phyloP scores from a whole-genome alignment of 2,113 vertebrate species.

The Daboia siamensis region DNA sequence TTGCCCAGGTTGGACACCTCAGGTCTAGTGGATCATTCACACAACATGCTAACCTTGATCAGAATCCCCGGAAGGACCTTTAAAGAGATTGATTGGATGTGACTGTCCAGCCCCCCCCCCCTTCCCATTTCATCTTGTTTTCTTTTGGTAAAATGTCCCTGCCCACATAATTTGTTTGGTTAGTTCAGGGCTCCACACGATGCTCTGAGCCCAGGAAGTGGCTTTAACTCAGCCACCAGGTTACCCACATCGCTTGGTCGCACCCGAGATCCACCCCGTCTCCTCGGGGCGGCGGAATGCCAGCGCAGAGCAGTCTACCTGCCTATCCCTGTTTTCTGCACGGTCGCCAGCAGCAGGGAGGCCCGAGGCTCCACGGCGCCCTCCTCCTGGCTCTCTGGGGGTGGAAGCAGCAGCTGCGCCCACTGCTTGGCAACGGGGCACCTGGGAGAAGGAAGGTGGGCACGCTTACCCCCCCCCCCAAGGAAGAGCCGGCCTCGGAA shows the following conservation, averaged over 20 bases:
- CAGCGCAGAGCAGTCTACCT: not conserved
- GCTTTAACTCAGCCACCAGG: not conserved
- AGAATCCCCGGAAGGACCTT: not conserved
- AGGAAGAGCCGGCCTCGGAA: not conserved
- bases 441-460: not conserved
- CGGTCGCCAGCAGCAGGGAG: not conserved
- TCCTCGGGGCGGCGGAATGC: accelerated
- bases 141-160: not conserved
- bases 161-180: not conserved
- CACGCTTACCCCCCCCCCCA: not conserved
- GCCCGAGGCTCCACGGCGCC: not conserved
- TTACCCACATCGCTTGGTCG: not conserved
- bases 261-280: not conserved
- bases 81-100: accelerated
- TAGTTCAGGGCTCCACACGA: not conserved
- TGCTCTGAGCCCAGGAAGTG: not conserved
- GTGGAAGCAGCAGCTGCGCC: not conserved
- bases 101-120: not conserved
- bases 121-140: not conserved
- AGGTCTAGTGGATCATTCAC: not conserved
- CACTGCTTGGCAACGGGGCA: not conserved
- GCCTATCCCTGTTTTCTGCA: not conserved
- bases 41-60: not conserved
- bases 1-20: not conserved
- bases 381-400: not conserved